phyloP scores from a whole-genome alignment of 2,888 invertebrate species.

The Agrochola circellaris region DNA sequence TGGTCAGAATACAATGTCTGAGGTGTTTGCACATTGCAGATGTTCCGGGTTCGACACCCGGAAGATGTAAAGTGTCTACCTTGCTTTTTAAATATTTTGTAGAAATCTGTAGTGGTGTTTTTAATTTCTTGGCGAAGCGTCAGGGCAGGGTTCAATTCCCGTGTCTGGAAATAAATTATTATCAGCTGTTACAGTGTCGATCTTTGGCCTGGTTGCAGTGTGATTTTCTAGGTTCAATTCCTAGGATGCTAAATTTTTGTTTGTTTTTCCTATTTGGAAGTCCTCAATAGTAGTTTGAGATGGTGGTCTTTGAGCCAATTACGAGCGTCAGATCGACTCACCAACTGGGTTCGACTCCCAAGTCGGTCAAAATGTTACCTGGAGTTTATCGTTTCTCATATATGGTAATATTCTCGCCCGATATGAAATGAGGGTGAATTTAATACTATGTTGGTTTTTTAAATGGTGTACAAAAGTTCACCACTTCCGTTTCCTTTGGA shows the following conservation, averaged over 20 bases:
- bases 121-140: not conserved
- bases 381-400: not conserved
- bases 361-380: not conserved
- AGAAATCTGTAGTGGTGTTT: not conserved
- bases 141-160: slow-evolving; percentile 24
- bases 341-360: slow-evolving; percentile 11
- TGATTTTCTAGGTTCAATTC: slow-evolving; percentile 11
- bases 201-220: not conserved
- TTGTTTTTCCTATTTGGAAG: not conserved
- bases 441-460: no score
- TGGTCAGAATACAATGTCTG: no score
- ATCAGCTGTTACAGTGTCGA: no score
- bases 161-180: no score
- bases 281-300: no score
- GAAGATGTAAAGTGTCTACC: not conserved
- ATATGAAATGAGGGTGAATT: not conserved
- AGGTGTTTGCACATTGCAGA: not conserved
- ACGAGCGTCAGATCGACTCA: not conserved
- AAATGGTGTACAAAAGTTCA: not conserved
- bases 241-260: not conserved
- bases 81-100: no score
- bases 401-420: no score
- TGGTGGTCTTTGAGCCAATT: not conserved
- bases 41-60: not conserved
- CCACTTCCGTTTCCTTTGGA: accelerated